phyloP scores from a whole-genome alignment of 2,113 vertebrate species.

The Colaptes auratus region DNA sequence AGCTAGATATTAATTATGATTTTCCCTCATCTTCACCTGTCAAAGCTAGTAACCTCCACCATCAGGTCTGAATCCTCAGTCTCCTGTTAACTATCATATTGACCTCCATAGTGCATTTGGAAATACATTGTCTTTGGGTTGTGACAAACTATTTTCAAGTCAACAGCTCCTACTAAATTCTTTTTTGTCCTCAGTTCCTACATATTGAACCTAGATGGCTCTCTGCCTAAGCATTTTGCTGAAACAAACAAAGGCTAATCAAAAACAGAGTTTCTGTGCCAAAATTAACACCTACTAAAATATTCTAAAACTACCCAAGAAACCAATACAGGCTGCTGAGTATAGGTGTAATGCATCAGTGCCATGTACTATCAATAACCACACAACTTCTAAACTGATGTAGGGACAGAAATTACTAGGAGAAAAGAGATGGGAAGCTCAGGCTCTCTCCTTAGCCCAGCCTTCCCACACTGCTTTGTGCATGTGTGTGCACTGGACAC shows the following conservation, averaged over 20 bases:
- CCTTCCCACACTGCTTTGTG: not conserved
- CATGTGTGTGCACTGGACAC: not conserved
- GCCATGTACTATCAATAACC: not conserved
- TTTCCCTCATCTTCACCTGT: not conserved
- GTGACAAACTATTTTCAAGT: not conserved
- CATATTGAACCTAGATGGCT: not conserved
- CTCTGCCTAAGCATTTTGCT: not conserved
- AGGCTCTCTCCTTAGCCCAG: not conserved
- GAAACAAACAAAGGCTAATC: not conserved
- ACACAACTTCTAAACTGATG: not conserved
- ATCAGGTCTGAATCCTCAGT: not conserved
- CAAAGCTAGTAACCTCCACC: not conserved
- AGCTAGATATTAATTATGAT: not conserved
- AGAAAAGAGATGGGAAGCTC: not conserved
- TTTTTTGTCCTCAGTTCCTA: not conserved
- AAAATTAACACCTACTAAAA: not conserved
- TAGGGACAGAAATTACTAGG: not conserved
- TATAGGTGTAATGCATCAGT: not conserved
- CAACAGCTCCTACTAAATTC: not conserved
- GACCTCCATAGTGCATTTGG: not conserved
- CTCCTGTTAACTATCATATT: not conserved
- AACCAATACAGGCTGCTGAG: not conserved
- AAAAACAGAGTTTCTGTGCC: not conserved
- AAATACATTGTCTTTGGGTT: not conserved
- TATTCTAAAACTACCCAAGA: not conserved